Evolutionary conservation across 92 coral and sea anemone genomes (phyloP), one percentile per base, ranked within the genome.

Genomic region (Phenganax stokvisi): DNA sequence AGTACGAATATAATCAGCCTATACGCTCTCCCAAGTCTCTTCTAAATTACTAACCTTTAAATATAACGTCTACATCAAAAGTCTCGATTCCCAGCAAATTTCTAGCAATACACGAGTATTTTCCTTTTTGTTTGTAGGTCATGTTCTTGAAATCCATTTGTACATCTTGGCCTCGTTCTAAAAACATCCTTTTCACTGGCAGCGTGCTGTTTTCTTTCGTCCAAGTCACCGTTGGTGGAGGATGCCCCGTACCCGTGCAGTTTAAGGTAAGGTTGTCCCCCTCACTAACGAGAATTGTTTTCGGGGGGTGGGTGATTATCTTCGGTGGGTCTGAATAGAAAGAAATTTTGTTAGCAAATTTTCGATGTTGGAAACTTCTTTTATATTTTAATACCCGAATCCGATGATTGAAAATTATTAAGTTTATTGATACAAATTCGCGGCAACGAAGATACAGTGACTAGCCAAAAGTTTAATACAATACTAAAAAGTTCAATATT

Each of bases 131-230:
- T 20, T 68, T 53, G 52, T 68, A 68, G 73, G 12, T 68, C 53
- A 68, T 29, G 16, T 68, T 68, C 47, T 20, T 68, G n/a, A 68
- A 68, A 2, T 30, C 44, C 10, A 68, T 51, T 7, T 53, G 11
- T 53, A 68, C 13, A 30, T 25, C 73, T 68, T 68, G 31, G 53
- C 73, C 73, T 9, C 73, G 73, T 68, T 68, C 73, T 68, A 53
- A 53, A 30, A 68, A 68, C 73, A 28, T 9, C 10, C 6, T 51
- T 29, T 51, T 68, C 53, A 51, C 73, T 12, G 53, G 73, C 16
- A 29, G 73, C 13, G 73, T 16, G 10, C 6, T n/a, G 73, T 68
- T 68, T 51, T 68, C 10, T 27, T 68, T 68, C 53, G 47, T 3
- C 73, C 73, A 68, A 53, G 6, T 68, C 53, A 68, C 73, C 0